These are phyloP conservation scores for Ophion costatus DNA, from an alignment of 2,888 invertebrate genomes.

Conservation along the genomic window DNA sequence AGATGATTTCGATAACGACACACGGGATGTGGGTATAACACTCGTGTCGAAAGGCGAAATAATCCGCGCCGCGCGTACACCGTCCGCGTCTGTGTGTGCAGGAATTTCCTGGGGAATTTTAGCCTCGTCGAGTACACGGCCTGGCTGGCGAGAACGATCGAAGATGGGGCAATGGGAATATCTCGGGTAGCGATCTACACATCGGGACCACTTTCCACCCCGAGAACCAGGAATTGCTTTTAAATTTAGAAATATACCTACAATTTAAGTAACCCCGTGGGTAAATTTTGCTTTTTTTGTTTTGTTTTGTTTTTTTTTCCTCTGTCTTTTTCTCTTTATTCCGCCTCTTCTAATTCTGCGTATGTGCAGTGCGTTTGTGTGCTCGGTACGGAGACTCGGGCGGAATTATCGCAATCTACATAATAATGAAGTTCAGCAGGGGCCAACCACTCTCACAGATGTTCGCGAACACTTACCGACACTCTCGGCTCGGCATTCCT, in stretches of 20 bases:
- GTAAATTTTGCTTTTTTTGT: neutral
- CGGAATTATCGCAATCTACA: conserved; percentile 36
- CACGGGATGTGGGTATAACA: neutral
- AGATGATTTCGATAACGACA: conserved; percentile 47
- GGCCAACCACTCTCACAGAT: conserved; percentile 15
- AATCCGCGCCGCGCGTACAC: neutral
- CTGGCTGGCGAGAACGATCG: conserved; percentile 25
- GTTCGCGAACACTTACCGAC: conserved; percentile 30
- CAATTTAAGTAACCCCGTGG: conserved; percentile 24
- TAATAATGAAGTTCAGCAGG: conserved; percentile 26
- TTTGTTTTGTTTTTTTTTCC: neutral
- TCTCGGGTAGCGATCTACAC: conserved; percentile 36
- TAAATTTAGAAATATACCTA: conserved; percentile 26
- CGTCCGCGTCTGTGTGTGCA: neutral
- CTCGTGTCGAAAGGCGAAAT: conserved; percentile 40
- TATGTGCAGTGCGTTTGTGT: neutral
- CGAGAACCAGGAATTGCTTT: conserved; percentile 47
- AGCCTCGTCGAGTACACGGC: conserved; percentile 23
- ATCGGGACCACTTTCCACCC: conserved; percentile 24
- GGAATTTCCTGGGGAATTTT: conserved; percentile 41
- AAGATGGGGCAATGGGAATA: conserved; percentile 15
- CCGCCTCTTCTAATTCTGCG: neutral
- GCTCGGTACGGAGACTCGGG: conserved; percentile 5
- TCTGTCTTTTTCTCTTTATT: neutral
- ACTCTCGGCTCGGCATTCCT: conserved; percentile 5